Evolutionary conservation across 30 jellyfish, hydroid and myxozoan species (phyloP).

Genomic region (Pelagia noctiluca): DNA sequence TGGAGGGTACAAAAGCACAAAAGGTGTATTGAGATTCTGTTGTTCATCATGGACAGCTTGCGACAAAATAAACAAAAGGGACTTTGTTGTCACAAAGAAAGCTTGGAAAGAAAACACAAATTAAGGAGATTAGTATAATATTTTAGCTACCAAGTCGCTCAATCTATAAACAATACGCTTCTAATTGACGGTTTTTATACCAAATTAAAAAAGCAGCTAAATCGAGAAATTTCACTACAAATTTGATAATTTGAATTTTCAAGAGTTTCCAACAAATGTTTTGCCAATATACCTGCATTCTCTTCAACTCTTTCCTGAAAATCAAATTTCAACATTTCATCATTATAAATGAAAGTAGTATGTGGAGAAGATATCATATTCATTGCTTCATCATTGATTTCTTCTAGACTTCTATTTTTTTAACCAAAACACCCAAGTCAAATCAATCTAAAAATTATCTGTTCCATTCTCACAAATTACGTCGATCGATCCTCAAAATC

Average conservation of each 20-base stretch:
- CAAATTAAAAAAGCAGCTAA: neutral
- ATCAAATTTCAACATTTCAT: neutral
- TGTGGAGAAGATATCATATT: neutral
- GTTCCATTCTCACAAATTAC: too few relatives aligned
- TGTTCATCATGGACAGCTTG: too few relatives aligned
- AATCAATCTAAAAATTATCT: neutral
- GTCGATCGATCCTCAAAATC: too few relatives aligned
- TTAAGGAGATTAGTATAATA: neutral
- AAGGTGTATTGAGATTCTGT: too few relatives aligned
- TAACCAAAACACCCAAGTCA: neutral
- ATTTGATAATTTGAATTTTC: too few relatives aligned
- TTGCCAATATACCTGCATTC: conserved; percentile 79
- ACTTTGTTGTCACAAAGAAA: too few relatives aligned
- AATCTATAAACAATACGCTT: neutral
- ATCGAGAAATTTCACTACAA: too few relatives aligned
- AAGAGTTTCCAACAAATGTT: too few relatives aligned
- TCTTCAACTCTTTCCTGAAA: conserved; percentile 78
- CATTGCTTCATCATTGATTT: too few relatives aligned
- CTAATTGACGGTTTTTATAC: neutral
- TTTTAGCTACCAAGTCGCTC: neutral
- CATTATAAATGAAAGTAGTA: neutral
- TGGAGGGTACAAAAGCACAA: too few relatives aligned
- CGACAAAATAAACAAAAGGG: too few relatives aligned
- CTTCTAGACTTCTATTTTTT: neutral
- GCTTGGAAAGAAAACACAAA: neutral